Conservation (phyloP, 2,797 vertebrate species). For the Gallirallus australis region DNA sequence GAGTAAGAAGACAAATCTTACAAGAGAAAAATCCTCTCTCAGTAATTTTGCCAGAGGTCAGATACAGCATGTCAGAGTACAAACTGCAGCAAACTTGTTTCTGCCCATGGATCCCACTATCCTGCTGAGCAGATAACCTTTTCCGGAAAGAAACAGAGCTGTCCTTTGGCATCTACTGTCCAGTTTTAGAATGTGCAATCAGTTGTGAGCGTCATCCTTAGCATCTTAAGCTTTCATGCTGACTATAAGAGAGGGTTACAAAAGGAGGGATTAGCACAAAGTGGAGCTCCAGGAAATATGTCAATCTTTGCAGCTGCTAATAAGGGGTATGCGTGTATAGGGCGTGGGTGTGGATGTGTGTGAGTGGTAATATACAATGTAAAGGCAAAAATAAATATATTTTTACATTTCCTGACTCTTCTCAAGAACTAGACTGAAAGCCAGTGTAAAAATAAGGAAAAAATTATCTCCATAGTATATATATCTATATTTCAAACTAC, state of each 20-base stretch:
- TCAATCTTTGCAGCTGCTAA: neutral
- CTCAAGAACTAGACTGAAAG: neutral
- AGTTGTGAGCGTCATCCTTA: neutral
- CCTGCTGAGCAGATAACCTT: constrained; percentile 41
- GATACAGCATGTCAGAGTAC: neutral
- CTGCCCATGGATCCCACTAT: constrained; percentile 10
- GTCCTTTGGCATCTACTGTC: neutral
- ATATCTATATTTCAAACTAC: neutral
- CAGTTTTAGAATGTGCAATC: neutral
- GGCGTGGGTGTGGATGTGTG: neutral
- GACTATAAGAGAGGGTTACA: neutral
- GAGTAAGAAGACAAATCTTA: neutral
- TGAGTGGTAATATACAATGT: neutral
- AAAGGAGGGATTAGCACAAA: neutral
- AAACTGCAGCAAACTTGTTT: constrained; percentile 15
- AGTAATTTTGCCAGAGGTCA: constrained; percentile 26
- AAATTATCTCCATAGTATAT: neutral
- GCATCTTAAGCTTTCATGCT: neutral
- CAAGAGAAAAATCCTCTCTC: neutral
- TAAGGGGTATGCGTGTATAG: neutral
- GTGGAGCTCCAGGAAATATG: neutral
- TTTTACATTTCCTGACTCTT: constrained; percentile 18
- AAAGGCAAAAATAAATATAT: neutral
- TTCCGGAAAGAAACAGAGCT: constrained; percentile 23
- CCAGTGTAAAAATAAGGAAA: constrained; percentile 23